A percentile compares a stretch with the other conserved stretches of the same genome.
These are phyloP conservation scores for Tenthredo livida DNA, from an alignment of 2,888 invertebrate species.

Conservation along the genomic window DNA sequence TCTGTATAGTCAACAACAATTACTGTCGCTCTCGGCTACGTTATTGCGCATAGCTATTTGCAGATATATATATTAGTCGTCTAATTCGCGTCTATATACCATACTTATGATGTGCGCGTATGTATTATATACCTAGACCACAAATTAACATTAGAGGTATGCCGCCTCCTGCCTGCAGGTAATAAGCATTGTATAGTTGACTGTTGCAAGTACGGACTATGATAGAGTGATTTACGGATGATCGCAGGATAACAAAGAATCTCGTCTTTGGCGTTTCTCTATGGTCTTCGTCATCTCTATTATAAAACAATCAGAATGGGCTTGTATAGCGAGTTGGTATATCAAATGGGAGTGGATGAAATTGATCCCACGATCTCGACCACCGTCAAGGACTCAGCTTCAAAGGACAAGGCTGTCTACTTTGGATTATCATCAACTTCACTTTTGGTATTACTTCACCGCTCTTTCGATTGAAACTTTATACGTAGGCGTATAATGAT, in stretches of 20 bases:
- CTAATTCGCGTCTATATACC: not conserved
- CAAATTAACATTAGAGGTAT: conserved; percentile 31
- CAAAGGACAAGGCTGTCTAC: conserved; percentile 46
- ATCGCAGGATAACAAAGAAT: conserved; percentile 43
- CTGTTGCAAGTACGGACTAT: not conserved
- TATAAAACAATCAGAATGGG: conserved; percentile 33
- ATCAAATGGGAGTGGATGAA: conserved; percentile 48
- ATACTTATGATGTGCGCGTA: not conserved
- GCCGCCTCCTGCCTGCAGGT: not conserved
- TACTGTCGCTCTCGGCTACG: not conserved
- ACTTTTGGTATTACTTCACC: not conserved
- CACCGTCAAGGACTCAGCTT: conserved; percentile 45
- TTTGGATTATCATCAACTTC: conserved; percentile 35
- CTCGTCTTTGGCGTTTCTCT: conserved; percentile 22
- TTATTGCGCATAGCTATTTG: conserved; percentile 1
- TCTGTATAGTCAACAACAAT: conserved; percentile 13
- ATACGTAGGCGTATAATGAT: not conserved
- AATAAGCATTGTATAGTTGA: not conserved
- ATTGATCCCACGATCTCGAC: conserved; percentile 27
- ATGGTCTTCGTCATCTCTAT: conserved; percentile 24
- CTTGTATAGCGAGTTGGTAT: conserved; percentile 32
- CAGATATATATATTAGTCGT: not conserved
- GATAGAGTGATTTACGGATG: conserved; percentile 11
- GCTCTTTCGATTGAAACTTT: not conserved
- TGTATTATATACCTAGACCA: not conserved